Conservation (phyloP, 2,113 vertebrate genomes). For the Chroicocephalus ridibundus region DNA sequence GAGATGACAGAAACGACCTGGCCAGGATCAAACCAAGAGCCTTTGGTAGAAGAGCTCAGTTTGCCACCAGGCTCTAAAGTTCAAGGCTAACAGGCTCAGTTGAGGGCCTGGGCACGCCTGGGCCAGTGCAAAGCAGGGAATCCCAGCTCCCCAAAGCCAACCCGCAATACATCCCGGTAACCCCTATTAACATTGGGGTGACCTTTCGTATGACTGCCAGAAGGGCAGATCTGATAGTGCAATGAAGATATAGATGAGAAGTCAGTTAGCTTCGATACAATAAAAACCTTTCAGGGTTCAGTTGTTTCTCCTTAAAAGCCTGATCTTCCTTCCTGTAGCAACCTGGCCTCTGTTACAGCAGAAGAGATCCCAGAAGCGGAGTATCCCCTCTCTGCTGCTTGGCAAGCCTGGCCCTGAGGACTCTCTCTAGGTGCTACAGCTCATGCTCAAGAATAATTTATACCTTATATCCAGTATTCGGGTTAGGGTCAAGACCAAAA, state of each 20-base stretch:
- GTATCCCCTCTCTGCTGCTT: background rate
- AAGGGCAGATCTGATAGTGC: background rate
- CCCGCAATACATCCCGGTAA: background rate
- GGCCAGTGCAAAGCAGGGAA: background rate
- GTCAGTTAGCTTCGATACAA: background rate
- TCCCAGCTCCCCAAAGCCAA: background rate
- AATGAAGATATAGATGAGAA: background rate
- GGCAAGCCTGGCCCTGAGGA: background rate
- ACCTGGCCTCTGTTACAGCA: background rate
- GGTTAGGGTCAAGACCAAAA: background rate
- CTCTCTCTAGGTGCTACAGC: background rate
- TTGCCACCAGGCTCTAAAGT: background rate
- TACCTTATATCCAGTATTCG: background rate
- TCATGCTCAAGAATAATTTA: background rate
- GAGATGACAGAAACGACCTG: background rate
- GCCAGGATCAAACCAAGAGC: background rate
- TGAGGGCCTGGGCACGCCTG: accelerated
- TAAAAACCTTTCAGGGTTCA: background rate
- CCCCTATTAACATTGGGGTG: accelerated
- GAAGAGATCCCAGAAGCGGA: background rate
- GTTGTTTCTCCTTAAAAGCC: background rate
- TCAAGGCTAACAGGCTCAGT: background rate
- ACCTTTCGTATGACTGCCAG: background rate
- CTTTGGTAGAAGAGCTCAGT: background rate
- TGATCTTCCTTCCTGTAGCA: background rate